Conservation (phyloP, 2,888 invertebrate species). For the Odontomyia ornata region DNA sequence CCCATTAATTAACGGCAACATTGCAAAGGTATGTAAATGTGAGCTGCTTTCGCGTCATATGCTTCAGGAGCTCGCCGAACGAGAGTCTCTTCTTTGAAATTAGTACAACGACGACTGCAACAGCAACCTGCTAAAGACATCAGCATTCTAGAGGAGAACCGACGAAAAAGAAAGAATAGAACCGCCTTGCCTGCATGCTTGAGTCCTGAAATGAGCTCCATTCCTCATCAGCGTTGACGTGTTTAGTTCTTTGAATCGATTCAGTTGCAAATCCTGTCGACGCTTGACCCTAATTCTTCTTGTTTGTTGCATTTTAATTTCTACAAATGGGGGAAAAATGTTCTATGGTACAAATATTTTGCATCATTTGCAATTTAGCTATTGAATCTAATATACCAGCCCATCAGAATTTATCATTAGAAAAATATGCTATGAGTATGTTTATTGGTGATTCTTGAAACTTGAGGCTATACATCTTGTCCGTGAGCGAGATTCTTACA, state of each 20-base stretch:
- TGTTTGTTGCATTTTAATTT: conserved; percentile 28
- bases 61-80: conserved; percentile 1
- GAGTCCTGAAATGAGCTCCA: background rate
- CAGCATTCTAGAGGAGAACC: too few relatives aligned
- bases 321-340: background rate
- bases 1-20: conserved; percentile 36
- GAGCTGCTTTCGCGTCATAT: conserved; percentile 30
- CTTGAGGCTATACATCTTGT: too few relatives aligned
- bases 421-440: too few relatives aligned
- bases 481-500: too few relatives aligned
- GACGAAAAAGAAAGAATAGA: background rate
- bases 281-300: conserved; percentile 39
- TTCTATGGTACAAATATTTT: too few relatives aligned
- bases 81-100: conserved; percentile 36
- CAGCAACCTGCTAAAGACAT: background rate
- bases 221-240: background rate
- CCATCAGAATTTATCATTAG: too few relatives aligned
- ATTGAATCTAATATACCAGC: too few relatives aligned
- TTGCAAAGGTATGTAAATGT: conserved; percentile 41
- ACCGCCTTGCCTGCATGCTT: background rate
- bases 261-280: conserved; percentile 9
- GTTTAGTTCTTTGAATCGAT: background rate
- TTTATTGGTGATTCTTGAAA: too few relatives aligned
- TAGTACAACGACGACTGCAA: background rate
- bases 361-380: too few relatives aligned